Percentiles rank a stretch among this genome's conserved stretches.
Evolutionary conservation across 2,888 invertebrate species (phyloP).

Genomic region (Dioctria rufipes): DNA sequence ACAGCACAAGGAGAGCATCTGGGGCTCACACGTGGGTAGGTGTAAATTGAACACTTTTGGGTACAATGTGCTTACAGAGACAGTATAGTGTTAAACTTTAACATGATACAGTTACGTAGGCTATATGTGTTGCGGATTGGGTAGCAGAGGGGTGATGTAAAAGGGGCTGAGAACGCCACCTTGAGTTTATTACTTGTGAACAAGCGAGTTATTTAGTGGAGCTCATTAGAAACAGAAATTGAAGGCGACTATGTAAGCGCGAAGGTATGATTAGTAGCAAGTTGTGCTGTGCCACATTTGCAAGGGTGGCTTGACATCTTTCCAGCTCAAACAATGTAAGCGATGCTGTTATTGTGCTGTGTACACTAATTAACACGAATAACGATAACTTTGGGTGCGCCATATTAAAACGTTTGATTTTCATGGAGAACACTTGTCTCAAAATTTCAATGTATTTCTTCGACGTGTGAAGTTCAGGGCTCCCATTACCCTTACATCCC

Average conservation of each 20-base stretch:
- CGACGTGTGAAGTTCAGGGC: background rate
- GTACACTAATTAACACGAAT: conserved; percentile 59
- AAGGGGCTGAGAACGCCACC: conserved; percentile 48
- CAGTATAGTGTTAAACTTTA: conserved; percentile 34
- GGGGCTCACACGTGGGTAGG: conserved; percentile 54
- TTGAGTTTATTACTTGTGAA: conserved; percentile 60
- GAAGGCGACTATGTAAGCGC: conserved; percentile 36
- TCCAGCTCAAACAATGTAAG: conserved; percentile 54
- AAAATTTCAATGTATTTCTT: background rate
- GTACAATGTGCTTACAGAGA: conserved; percentile 19
- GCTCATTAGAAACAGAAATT: conserved; percentile 56
- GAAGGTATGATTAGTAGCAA: conserved; percentile 52
- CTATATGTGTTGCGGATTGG: background rate
- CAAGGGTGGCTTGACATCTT: conserved; percentile 51
- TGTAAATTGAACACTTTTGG: conserved; percentile 52
- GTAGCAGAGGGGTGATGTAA: background rate
- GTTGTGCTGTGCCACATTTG: conserved; percentile 25
- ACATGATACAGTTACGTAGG: conserved; percentile 10
- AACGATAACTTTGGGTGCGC: conserved; percentile 53
- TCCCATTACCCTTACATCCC: too few relatives aligned
- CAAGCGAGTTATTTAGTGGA: conserved; percentile 58
- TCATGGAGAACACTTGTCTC: conserved; percentile 10
- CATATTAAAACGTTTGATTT: background rate
- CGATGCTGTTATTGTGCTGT: conserved; percentile 55
- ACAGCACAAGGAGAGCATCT: conserved; percentile 54